These are phyloP conservation scores for Nerophis lumbriciformis DNA, from an alignment of 2,113 vertebrate species.

Conservation along the genomic window DNA sequence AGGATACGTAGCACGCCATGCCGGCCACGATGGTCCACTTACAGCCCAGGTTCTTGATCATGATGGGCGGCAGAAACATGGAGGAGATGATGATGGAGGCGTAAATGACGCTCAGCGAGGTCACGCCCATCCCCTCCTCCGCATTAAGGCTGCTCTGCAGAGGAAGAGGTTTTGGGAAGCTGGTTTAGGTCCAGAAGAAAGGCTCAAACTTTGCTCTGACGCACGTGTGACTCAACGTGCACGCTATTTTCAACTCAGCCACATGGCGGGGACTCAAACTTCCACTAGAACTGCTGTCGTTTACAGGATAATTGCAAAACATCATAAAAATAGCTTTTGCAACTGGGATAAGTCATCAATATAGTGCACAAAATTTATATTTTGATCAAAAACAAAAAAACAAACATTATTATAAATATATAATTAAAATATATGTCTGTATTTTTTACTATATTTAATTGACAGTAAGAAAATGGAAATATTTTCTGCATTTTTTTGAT, in stretches of 20 bases:
- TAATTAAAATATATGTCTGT: no score
- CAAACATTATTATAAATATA: no score
- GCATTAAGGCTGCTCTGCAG: slow-evolving; percentile 89
- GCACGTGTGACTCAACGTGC: neutral
- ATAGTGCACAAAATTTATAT: no score
- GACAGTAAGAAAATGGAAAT: no score
- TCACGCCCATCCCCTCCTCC: slow-evolving; percentile 83
- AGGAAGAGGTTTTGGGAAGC: neutral
- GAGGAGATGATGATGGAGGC: slow-evolving; percentile 85
- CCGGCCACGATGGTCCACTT: slow-evolving; percentile 87
- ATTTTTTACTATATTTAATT: no score
- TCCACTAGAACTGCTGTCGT: no score
- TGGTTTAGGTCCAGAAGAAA: neutral
- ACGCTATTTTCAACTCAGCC: neutral
- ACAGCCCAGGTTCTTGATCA: slow-evolving; percentile 89
- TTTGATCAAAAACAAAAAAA: no score
- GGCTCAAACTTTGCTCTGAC: neutral
- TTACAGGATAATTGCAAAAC: no score
- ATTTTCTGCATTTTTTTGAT: no score
- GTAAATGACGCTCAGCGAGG: slow-evolving; percentile 86
- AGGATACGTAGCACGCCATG: slow-evolving; percentile 90
- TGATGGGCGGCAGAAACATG: slow-evolving; percentile 86
- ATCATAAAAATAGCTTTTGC: no score
- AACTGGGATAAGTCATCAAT: no score
- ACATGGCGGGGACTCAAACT: no score